phyloP scores from a whole-genome alignment of 2,888 invertebrate genomes.

The Toxonevra muliebris region DNA sequence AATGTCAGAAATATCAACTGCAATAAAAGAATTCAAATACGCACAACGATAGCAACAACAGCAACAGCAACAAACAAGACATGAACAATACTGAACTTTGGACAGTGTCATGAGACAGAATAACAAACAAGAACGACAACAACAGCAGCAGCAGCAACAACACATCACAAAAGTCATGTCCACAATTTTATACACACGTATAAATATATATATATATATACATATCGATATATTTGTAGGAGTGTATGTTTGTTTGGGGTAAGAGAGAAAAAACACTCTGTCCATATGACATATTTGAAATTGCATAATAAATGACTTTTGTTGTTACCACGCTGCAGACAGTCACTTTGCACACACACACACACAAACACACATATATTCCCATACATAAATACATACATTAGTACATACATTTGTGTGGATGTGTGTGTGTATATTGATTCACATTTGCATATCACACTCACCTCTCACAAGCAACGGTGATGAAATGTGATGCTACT shows the following conservation, averaged over 20 bases:
- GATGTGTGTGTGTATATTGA: neutral
- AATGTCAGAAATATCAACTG: neutral
- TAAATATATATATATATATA: neutral
- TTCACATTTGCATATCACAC: neutral
- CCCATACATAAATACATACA: neutral
- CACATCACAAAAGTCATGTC: slow-evolving; percentile 1
- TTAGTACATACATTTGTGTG: neutral
- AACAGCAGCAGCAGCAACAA: neutral
- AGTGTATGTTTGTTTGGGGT: neutral
- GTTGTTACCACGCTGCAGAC: neutral
- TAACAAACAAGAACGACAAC: too few relatives aligned
- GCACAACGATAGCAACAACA: slow-evolving; percentile 1
- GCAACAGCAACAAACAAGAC: neutral
- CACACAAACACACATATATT: neutral
- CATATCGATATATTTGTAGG: neutral
- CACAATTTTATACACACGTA: neutral
- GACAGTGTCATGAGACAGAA: too few relatives aligned
- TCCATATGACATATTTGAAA: slow-evolving; percentile 10
- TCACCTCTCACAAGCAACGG: too few relatives aligned
- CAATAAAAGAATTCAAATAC: neutral
- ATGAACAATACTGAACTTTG: slow-evolving; percentile 4
- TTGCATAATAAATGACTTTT: slow-evolving; percentile 36
- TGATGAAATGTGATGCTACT: too few relatives aligned
- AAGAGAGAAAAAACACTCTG: neutral
- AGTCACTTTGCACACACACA: neutral